A percentile compares a stretch with the other conserved stretches of the same genome.
phyloP scores from a whole-genome alignment of 2,888 invertebrate genomes.

The Nemotelus nigrinus region DNA sequence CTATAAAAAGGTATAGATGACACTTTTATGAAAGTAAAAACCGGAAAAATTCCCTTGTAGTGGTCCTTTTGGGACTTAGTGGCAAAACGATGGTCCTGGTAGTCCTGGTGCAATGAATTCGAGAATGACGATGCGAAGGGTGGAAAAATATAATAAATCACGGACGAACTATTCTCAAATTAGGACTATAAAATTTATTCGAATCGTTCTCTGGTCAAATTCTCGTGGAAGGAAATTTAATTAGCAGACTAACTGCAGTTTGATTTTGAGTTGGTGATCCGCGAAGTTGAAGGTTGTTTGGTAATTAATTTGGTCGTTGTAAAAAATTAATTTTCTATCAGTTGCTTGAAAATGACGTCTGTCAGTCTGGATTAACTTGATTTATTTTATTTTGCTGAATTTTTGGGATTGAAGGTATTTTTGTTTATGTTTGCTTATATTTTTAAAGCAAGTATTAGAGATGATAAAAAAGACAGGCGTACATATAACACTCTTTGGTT shows the following conservation, averaged over 20 bases:
- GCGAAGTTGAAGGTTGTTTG: no score
- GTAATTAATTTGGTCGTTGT: no score
- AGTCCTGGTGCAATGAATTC: not conserved
- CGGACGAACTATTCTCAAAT: not conserved
- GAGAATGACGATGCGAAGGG: not conserved
- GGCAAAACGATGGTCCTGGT: not conserved
- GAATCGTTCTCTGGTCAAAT: not conserved
- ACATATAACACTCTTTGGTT: no score
- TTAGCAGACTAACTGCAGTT: not conserved
- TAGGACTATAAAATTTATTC: slow-evolving; percentile 3
- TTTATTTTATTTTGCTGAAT: no score
- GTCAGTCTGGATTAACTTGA: no score
- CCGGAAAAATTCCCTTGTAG: not conserved
- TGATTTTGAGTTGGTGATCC: no score
- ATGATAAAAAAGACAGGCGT: no score
- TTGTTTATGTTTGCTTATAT: no score
- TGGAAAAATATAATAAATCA: not conserved
- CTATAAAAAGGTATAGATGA: not conserved
- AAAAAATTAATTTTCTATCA: no score
- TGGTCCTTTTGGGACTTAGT: not conserved
- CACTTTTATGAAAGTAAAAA: not conserved
- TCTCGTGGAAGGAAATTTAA: not conserved
- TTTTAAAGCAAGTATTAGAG: no score
- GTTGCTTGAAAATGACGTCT: no score
- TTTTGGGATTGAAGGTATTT: no score